These are phyloP conservation scores for Ophion slaviceki DNA, from an alignment of 2,888 invertebrate species.

Conservation along the genomic window DNA sequence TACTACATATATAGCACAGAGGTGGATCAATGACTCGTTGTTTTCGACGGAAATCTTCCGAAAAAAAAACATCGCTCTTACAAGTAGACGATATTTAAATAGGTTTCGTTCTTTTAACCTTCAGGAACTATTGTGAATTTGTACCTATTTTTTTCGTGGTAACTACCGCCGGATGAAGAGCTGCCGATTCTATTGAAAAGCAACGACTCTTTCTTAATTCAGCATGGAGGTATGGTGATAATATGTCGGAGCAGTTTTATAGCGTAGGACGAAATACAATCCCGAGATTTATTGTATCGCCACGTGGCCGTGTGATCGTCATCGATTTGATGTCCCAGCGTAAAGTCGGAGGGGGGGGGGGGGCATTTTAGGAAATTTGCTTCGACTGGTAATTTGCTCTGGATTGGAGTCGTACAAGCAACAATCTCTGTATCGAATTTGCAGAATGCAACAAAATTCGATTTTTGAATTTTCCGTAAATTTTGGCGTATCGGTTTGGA, in stretches of 20 bases:
- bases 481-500: neutral
- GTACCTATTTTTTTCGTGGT: neutral
- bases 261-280: neutral
- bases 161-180: neutral
- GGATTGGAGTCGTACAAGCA: neutral
- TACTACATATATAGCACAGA: slow-evolving; percentile 3
- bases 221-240: neutral
- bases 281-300: neutral
- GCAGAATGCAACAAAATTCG: neutral
- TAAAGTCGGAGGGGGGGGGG: neutral
- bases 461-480: neutral
- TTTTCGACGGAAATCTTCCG: slow-evolving; percentile 36
- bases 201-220: neutral
- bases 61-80: slow-evolving; percentile 1
- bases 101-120: slow-evolving; percentile 1
- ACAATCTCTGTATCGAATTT: neutral
- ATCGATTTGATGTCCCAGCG: neutral
- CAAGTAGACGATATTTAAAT: slow-evolving; percentile 7
- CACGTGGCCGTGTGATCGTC: neutral
- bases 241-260: neutral
- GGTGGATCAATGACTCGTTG: slow-evolving; percentile 30
- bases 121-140: neutral
- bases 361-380: neutral
- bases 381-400: neutral
- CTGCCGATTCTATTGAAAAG: neutral